Conservation (phyloP, 2,113 vertebrate species). For the Chaenocephalus aceratus region DNA sequence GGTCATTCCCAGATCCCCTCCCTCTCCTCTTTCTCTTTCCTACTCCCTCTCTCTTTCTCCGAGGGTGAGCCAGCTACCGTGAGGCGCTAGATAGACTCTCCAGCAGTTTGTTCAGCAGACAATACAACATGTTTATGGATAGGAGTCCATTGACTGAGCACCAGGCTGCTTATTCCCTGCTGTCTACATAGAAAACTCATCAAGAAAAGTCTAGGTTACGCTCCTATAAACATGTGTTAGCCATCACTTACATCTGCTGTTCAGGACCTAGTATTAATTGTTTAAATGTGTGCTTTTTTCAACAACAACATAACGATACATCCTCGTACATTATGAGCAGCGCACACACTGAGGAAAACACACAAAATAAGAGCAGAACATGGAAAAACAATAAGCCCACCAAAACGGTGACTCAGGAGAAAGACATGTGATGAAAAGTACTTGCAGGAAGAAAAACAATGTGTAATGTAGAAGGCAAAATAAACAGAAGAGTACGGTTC, state of each 20-base stretch:
- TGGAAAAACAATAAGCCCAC: not conserved
- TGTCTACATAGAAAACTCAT: not conserved
- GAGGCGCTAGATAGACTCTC: conserved; percentile 19
- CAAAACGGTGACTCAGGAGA: not conserved
- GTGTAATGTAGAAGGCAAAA: not conserved
- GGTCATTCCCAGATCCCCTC: conserved; percentile 59
- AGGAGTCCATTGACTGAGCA: not conserved
- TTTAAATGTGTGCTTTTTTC: too few species aligned
- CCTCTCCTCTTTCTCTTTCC: not conserved
- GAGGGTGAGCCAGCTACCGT: conserved; percentile 51
- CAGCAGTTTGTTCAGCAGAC: conserved; percentile 30
- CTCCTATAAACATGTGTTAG: too few species aligned
- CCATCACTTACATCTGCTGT: too few species aligned
- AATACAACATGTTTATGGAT: conserved; percentile 12
- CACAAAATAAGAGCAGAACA: conserved; percentile 8
- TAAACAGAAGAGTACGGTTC: not conserved
- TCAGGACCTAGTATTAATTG: too few species aligned
- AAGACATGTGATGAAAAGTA: not conserved
- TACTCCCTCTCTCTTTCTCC: conserved; percentile 1
- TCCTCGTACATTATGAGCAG: not conserved
- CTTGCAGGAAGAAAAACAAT: not conserved
- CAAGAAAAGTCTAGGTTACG: too few species aligned
- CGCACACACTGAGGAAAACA: not conserved
- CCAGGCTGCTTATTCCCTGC: not conserved
- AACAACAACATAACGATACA: too few species aligned